Percentiles rank a stretch among this genome's conserved stretches.
phyloP scores from a whole-genome alignment of 2,888 invertebrate species.

The Coelopa pilipes region DNA sequence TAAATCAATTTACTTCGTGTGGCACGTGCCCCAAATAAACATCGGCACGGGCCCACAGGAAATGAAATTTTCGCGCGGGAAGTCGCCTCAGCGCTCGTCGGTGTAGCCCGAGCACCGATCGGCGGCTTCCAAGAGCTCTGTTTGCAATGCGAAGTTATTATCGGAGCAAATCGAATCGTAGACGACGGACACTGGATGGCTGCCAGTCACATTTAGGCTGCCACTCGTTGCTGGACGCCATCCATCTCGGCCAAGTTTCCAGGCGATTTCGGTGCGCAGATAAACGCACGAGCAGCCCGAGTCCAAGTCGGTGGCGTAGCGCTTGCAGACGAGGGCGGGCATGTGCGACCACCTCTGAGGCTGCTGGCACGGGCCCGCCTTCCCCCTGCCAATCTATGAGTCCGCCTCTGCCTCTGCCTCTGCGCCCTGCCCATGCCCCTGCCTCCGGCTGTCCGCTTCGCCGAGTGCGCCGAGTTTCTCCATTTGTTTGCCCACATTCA shows the following conservation, averaged over 20 bases:
- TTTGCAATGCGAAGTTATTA: conserved; percentile 1
- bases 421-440: neutral
- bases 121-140: neutral
- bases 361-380: neutral
- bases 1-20: conserved; percentile 66
- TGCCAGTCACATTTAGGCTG: conserved; percentile 38
- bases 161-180: conserved; percentile 38
- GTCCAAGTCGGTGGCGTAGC: conserved; percentile 17
- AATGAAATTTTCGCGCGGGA: neutral
- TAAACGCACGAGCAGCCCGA: neutral
- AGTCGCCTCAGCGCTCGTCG: neutral
- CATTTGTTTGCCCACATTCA: conserved; percentile 7
- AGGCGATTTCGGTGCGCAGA: conserved; percentile 26
- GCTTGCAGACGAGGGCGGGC: conserved; percentile 31
- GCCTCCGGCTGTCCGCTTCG: too few relatives aligned
- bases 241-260: conserved; percentile 50
- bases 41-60: neutral
- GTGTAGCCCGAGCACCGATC: neutral
- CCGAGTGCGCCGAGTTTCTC: neutral
- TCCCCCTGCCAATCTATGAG: neutral
- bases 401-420: neutral
- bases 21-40: conserved; percentile 65
- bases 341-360: conserved; percentile 25
- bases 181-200: conserved; percentile 39
- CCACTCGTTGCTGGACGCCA: conserved; percentile 44